Conservation (phyloP, 2,113 vertebrate species). For the Otis tarda region DNA sequence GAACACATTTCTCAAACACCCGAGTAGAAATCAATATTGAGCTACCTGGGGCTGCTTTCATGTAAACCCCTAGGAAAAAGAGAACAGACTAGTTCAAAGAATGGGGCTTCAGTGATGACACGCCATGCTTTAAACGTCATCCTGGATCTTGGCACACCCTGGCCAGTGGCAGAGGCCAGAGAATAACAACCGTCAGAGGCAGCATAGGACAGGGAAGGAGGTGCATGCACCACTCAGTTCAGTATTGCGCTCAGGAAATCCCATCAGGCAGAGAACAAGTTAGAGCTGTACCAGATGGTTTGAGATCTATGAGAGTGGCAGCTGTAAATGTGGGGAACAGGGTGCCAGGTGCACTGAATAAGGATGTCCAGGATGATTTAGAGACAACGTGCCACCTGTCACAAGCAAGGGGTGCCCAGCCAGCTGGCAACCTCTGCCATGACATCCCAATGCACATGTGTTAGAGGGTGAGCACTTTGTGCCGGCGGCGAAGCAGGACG, state of each 20-base stretch:
- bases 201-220: neutral
- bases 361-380: neutral
- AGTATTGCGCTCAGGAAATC: neutral
- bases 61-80: neutral
- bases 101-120: neutral
- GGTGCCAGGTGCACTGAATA: neutral
- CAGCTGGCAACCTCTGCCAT: slow-evolving; percentile 14
- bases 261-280: neutral
- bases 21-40: slow-evolving; percentile 12
- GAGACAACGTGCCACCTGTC: slow-evolving; percentile 10
- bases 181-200: neutral
- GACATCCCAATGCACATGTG: neutral
- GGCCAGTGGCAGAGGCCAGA: neutral
- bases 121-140: neutral
- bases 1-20: neutral
- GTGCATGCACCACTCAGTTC: neutral
- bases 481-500: neutral
- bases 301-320: neutral
- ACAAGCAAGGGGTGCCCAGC: neutral
- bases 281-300: neutral
- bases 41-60: slow-evolving; percentile 23
- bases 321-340: neutral
- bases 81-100: neutral
- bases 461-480: neutral
- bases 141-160: neutral